Evolutionary conservation across 2,113 vertebrate species (phyloP), one percentile per base, ranked within the genome.

Genomic region (Miniopterus natalensis): DNA sequence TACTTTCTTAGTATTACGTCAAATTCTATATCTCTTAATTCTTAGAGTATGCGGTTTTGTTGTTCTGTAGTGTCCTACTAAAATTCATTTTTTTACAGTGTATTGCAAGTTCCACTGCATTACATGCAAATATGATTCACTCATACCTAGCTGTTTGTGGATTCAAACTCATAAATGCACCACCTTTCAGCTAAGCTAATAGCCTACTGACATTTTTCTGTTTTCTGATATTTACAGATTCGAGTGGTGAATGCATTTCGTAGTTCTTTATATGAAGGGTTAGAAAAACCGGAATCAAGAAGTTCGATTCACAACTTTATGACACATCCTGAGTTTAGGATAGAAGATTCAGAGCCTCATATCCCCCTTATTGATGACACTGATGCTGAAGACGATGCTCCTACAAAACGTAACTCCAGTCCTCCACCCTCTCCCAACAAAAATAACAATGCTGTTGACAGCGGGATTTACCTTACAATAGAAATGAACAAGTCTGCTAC

Each of bases 231-330:
- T 98, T 98, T 97, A 70, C 99, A 99, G 99, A 99, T 99, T 99
- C 99, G 99, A 99, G 99, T 99, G 99, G 99, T 99, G 99, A 99
- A 99, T 99, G 99, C 99, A 98, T 99, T 99, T 99, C 99, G 99
- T 99, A 99, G 99, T 99, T 99, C 99, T 98, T 99, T 99, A 98
- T 99, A 99, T 90, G 99, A 99, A 99, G 99, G 99, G 97, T 98
- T 99, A 98, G 99, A 99, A 98, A 99, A 99, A 97, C 99, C 99
- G 17, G 99, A 99, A 98, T 99, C 99, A 91, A 99, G 99, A 98
- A 98, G 99, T 97, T 99, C 99, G 10, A 99, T 99, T 98, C 99
- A 99, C 99, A 99, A 99, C 98, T 99, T 99, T 98, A 99, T 99
- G 99, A 99, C 99, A 90, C 99, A 99, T 98, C 99, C 99, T 8